Base-by-base conservation (phyloP, 2,797 vertebrate genomes). In the Apodemus agrarius region DNA sequence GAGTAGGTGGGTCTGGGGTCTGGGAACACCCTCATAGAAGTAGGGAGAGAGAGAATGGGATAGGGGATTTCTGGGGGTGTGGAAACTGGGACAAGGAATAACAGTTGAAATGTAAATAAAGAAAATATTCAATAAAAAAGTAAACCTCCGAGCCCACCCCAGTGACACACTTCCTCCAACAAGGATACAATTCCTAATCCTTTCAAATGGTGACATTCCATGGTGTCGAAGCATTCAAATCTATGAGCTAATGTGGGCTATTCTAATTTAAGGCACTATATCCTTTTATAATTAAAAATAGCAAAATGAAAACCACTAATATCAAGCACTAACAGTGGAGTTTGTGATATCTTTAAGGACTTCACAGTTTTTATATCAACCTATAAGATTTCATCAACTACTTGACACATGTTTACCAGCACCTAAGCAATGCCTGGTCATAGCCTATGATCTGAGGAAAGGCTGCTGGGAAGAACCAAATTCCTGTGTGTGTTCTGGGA, bases 391-490 rank as follows among this genome's bases (percentile, higher is more conserved):
- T 34, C 65, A 69, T 90, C 54, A 86, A 63, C 83, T 43, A 78
- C 52, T 94, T 19, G 59, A 59, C 61, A 95, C 76, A 69, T 72
- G 72, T 63, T 92, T 90, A 52, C 82, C 52, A 95, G n/a, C 13
- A 43, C 54, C 84, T 84, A 52, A 90, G 90, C 37, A 92, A 95
- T 86, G 46, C 67, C 93, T n/a, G 14, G 22, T 49, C 26, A 21
- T 40, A 16, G 49, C 74, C 31, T 82, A 90, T 88, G 37, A 79
- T 29, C 83, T 94, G 81, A 37, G n/a, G 43, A 86, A 76, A 87
- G 72, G 21, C 19, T 69, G 6, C 87, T 78, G 80, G 88, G 75
- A 76, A 52, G 49, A 93, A 92, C 91, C 82, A n/a, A 54, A 93
- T 90, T 94, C 63, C 88, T 93, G 0, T 22, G 31, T 22, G 0